phyloP scores from a whole-genome alignment of 2,113 vertebrate species.

The Chloropsis hardwickii region DNA sequence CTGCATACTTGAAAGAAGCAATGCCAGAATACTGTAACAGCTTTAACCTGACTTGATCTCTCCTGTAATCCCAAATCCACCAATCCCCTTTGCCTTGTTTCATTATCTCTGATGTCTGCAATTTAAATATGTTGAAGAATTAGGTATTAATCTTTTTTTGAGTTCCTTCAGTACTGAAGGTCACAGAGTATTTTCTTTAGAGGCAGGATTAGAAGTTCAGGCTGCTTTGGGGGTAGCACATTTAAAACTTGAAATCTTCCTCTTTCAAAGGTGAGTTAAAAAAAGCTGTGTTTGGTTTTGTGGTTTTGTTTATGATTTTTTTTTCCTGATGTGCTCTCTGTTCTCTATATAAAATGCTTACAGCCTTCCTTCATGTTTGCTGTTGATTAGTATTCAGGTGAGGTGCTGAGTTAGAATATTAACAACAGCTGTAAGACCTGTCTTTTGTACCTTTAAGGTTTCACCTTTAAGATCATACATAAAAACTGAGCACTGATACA shows the following conservation, averaged over 20 bases:
- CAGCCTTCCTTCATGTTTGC: neutral
- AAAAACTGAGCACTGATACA: neutral
- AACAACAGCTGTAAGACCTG: neutral
- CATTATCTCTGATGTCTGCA: conserved; percentile 67
- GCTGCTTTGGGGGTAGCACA: neutral
- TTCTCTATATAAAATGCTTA: neutral
- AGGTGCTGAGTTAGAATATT: neutral
- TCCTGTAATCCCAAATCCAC: conserved; percentile 65
- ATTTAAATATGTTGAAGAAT: conserved; percentile 50
- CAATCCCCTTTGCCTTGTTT: conserved; percentile 66
- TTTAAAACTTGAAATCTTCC: neutral
- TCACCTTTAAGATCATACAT: neutral
- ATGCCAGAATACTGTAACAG: conserved; percentile 21
- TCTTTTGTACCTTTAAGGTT: neutral
- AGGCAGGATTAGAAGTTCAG: neutral
- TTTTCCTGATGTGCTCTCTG: neutral
- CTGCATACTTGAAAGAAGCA: neutral
- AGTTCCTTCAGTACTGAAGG: conserved; percentile 34
- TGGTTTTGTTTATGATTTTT: neutral
- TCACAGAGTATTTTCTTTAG: neutral
- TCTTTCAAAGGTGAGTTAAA: neutral
- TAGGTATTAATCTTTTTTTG: conserved; percentile 47
- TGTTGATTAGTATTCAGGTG: neutral
- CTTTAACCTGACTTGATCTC: conserved; percentile 63
- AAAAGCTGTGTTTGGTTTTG: neutral